Base-by-base conservation (phyloP, 2,113 vertebrate species). In the Tupaia chinensis region DNA sequence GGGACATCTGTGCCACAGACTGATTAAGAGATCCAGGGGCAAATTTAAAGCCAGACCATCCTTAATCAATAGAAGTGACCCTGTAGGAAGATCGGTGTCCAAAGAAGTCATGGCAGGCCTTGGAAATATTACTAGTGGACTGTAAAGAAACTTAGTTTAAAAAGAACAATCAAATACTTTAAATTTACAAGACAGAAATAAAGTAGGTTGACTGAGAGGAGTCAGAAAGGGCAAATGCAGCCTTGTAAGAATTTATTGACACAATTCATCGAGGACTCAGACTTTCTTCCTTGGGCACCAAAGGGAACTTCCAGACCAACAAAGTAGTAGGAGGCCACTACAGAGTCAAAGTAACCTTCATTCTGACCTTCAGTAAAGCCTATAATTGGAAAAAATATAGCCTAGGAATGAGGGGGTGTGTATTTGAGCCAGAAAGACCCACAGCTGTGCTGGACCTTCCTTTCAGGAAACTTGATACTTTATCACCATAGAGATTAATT, bases 381-480 rank as follows among this genome's bases (percentile, higher is more conserved):
- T 89, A 25, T 70, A 11, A n/a, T 83, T 79, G 73, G 58, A 84
- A 91, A 69, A 44, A 44, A 44, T 3, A 44, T 44, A 44, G 44
- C 44, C 44, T 44, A 44, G 44, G 44, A 44, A 44, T 44, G 44
- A 44, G 44, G 3, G 44, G 44, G 44, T 44, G 44, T 44, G 44
- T 4, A 44, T 44, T 44, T 44, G 44, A 44, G 44, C 44, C 44
- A 44, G 44, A 44, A 44, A 44, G 44, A 44, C 44, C 44, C 44
- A 5, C 44, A 44, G 44, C 44, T 44, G 44, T 44, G 44, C 44
- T 79, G 13, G 97, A 27, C 81, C 95, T 95, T 93, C 14, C n/a
- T 96, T 97, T 92, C 93, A 98, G 97, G 92, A 96, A 83, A 92
- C 44, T 60, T 15, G 17, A 78, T 93, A 89, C 53, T 97, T 97